phyloP scores from a whole-genome alignment of 2,113 vertebrate genomes.

The Trichechus manatus region DNA sequence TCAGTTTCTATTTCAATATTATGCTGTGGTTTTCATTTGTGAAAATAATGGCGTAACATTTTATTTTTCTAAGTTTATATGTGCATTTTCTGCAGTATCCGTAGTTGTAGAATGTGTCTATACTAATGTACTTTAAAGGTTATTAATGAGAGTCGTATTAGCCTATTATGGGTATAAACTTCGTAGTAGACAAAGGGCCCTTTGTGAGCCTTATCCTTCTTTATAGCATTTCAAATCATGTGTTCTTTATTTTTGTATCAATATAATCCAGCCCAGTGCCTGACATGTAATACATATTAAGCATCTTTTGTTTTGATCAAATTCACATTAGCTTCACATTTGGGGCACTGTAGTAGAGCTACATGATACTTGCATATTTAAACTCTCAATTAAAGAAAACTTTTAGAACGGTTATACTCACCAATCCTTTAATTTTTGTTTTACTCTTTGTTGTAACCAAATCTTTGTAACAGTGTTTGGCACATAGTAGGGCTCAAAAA shows the following conservation, averaged over 20 bases:
- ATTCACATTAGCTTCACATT: not conserved
- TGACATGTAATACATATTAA: no score
- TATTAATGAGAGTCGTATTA: no score
- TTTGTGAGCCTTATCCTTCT: not conserved
- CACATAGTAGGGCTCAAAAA: not conserved
- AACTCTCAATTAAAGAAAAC: not conserved
- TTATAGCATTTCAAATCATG: no score
- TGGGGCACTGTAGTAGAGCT: not conserved
- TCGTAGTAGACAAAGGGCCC: not conserved
- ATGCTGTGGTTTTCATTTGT: not conserved
- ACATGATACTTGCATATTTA: not conserved
- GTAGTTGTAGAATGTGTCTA: no score
- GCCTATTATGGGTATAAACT: not conserved
- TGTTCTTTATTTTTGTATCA: not conserved
- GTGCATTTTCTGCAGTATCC: rapidly evolving
- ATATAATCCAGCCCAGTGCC: not conserved
- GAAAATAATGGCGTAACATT: rapidly evolving
- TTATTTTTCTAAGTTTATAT: not conserved
- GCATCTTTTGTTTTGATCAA: not conserved
- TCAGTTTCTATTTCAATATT: not conserved
- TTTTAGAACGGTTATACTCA: not conserved
- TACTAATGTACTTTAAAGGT: not conserved
- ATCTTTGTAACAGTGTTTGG: not conserved
- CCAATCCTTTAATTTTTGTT: not conserved
- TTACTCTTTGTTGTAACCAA: not conserved